A percentile compares a stretch with the other conserved stretches of the same genome.
Conservation (phyloP, 1,140 invertebrate species). For the Acromyrmex heyeri region DNA sequence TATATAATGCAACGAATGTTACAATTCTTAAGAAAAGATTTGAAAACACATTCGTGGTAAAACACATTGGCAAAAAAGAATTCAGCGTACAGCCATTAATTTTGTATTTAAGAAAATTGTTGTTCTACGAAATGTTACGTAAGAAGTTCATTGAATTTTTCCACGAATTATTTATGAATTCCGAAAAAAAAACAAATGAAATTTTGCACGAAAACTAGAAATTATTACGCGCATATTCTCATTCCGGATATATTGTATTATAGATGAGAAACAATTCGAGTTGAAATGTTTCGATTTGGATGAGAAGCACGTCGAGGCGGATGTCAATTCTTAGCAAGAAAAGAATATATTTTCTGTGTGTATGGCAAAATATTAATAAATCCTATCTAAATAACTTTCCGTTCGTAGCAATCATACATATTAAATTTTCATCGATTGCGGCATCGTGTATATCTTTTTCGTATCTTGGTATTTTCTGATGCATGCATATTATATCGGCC, state of each 20-base stretch:
- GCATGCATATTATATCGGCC: slow-evolving; percentile 16
- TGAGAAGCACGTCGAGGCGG: not conserved
- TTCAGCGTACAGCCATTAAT: slow-evolving; percentile 13
- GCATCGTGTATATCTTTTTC: not conserved
- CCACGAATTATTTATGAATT: not conserved
- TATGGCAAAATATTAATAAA: not conserved
- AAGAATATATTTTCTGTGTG: slow-evolving; percentile 36
- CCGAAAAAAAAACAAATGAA: not conserved
- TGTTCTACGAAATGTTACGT: not conserved
- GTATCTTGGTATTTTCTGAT: slow-evolving; percentile 14
- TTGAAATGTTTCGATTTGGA: not conserved
- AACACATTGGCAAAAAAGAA: slow-evolving; percentile 16
- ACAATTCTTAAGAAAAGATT: not conserved
- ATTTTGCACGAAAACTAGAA: not conserved
- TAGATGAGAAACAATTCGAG: not conserved
- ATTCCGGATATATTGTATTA: not conserved
- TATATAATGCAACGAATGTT: slow-evolving; percentile 24
- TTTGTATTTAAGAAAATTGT: slow-evolving; percentile 28
- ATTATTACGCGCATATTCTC: not conserved
- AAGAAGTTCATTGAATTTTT: not conserved
- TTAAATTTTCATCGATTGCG: slow-evolving; percentile 55
- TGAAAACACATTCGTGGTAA: not conserved
- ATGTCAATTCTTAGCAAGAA: slow-evolving; percentile 21
- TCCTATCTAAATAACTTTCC: not conserved
- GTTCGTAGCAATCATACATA: slow-evolving; percentile 13